A percentile compares a stretch with the other conserved stretches of the same genome.
Evolutionary conservation across 2,888 invertebrate genomes (phyloP).

Genomic region (Omphaloscelis lunosa): DNA sequence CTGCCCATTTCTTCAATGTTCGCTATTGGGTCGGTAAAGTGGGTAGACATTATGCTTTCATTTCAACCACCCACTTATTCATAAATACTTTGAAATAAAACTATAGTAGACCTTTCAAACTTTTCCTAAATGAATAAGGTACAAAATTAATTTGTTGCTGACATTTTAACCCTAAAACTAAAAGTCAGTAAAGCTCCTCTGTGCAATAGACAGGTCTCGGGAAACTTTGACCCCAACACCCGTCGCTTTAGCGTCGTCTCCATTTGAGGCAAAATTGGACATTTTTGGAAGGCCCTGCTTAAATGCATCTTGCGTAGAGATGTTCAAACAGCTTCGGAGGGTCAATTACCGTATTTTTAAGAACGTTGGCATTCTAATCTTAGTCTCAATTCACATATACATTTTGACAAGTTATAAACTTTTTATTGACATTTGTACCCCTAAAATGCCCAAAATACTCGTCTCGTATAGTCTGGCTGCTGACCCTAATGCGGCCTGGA

Average conservation of each 20-base stretch:
- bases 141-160: background rate
- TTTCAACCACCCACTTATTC: background rate
- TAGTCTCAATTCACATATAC: background rate
- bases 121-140: background rate
- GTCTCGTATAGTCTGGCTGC: constrained; percentile 8
- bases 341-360: background rate
- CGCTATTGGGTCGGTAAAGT: background rate
- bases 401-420: no score
- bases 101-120: background rate
- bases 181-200: background rate
- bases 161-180: background rate
- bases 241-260: no score
- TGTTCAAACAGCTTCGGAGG: background rate
- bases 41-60: background rate
- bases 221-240: background rate
- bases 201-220: background rate
- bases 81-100: background rate
- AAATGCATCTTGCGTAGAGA: background rate
- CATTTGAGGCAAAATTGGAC: background rate
- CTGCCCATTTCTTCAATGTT: background rate
- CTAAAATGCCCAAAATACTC: background rate
- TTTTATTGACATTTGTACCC: background rate
- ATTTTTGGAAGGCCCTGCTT: background rate
- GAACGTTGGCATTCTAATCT: background rate
- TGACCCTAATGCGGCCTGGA: background rate